Base-by-base conservation (phyloP, 2,888 invertebrate genomes). In the Phengaris alcon region DNA sequence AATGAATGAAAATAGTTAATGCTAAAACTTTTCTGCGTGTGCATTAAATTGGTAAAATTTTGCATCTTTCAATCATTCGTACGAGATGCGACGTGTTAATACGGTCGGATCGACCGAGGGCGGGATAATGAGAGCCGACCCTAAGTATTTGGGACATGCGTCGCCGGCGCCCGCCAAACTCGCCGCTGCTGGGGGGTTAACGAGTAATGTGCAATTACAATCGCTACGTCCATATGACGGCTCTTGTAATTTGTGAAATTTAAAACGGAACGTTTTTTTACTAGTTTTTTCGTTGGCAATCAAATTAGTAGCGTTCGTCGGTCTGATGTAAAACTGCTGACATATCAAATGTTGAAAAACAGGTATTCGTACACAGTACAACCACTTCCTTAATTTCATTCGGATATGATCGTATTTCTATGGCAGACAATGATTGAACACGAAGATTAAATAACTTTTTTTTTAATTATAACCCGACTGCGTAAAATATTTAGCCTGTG, bases 131-230 rank as follows among this genome's bases (percentile, higher is more conserved):
- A 93, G 91, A 88, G 86, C 86, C 88, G 85, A 87, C 91, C 92
- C 91, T 91, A 93, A 93, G 93, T 90, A 93, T 93, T 92, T 91
- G 92, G 90, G 92, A 92, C 93, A 93, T 93, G 93, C 93, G 91
- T 91, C 87, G 90, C 89, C 90, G 89, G 89, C 93, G 88, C 92
- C 91, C 93, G 89, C 84, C 92, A 91, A 92, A 91, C 91, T 91
- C 90, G 90, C 82, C 80, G 82, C 75, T 22, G 59, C 22, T 22
- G 15, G 59, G 22, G 88, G 89, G 90, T 86, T 88, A 87, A 88
- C 88, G 87, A 88, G 86, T 85, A 80, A 78, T 75, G 75, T 46
- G 54, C 75, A 89, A 90, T 90, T 88, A 88, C 87, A 83, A 82
- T 83, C 83, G 86, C 84, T 78, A 77, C 77, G 74, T 44, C 76